Evolutionary conservation across 2,113 vertebrate species (phyloP).

Genomic region (Ciconia stormi): DNA sequence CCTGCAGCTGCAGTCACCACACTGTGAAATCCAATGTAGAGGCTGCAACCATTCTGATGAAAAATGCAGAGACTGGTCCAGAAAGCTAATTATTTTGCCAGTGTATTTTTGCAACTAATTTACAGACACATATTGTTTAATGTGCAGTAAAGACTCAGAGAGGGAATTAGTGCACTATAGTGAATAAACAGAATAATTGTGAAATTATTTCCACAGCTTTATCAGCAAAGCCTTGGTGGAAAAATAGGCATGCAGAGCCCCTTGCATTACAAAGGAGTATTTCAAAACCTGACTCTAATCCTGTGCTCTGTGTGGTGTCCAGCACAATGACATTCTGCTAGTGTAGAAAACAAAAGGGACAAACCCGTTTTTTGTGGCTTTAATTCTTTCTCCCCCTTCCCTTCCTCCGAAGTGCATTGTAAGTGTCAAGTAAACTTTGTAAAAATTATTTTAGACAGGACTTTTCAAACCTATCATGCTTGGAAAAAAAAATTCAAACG

Average conservation of each 20-base stretch:
- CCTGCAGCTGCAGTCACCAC: constrained; percentile 2
- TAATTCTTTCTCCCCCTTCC: not conserved
- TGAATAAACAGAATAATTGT: not conserved
- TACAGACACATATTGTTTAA: not conserved
- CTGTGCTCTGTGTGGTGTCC: not conserved
- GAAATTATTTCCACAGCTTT: constrained; percentile 2
- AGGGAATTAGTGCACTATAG: not conserved
- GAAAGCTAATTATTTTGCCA: constrained; percentile 13
- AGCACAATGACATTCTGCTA: not conserved
- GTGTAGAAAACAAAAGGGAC: not conserved
- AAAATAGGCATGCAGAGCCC: not conserved
- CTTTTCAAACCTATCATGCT: not conserved
- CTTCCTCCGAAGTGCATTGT: not conserved
- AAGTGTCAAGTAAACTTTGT: not conserved
- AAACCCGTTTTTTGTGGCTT: not conserved
- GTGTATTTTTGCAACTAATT: constrained; percentile 7
- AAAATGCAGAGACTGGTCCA: not conserved
- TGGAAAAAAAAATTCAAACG: not conserved
- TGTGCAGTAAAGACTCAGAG: not conserved
- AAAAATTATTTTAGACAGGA: not conserved
- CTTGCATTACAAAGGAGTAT: not conserved
- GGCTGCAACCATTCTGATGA: not conserved
- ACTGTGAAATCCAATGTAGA: constrained; percentile 16
- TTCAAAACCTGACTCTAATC: not conserved
- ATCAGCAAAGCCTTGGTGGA: not conserved